Conservation (phyloP, 1,140 invertebrate genomes). For the Thaumetopoea pityocampa region DNA sequence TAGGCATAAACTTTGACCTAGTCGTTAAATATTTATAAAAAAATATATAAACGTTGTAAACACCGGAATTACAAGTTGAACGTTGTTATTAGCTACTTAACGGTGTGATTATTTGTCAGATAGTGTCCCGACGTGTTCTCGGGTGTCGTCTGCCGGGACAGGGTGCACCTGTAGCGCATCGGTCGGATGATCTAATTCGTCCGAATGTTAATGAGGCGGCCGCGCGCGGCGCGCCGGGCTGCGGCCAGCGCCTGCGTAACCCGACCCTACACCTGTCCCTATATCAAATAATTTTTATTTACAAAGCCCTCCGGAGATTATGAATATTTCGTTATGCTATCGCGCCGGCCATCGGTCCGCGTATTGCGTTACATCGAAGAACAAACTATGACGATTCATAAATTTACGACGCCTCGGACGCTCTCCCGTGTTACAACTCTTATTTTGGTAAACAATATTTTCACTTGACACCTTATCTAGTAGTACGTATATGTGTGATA, state of each 20-base stretch:
- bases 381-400: slow-evolving; percentile 57
- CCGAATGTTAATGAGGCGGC: slow-evolving; percentile 54
- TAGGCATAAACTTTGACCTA: too few species aligned
- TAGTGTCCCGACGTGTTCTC: slow-evolving; percentile 31
- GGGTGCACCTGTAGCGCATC: slow-evolving; percentile 39
- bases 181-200: slow-evolving; percentile 53
- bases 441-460: slow-evolving; percentile 21
- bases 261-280: slow-evolving; percentile 63
- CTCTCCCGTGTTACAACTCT: slow-evolving; percentile 3
- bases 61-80: slow-evolving; percentile 19
- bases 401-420: slow-evolving; percentile 36
- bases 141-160: slow-evolving; percentile 32
- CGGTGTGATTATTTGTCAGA: slow-evolving; percentile 31
- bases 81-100: slow-evolving; percentile 30
- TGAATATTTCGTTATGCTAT: slow-evolving; percentile 61
- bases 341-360: slow-evolving; percentile 46
- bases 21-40: too few species aligned
- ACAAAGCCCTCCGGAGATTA: slow-evolving; percentile 63
- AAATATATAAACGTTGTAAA: neutral
- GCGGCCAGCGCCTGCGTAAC: slow-evolving; percentile 41
- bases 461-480: slow-evolving; percentile 13
- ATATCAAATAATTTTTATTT: slow-evolving; percentile 70
- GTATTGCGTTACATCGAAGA: slow-evolving; percentile 58
- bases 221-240: slow-evolving; percentile 4
- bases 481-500: slow-evolving; percentile 13